Conservation (phyloP, 2,888 invertebrate genomes). For the Ophioninae sp. region DNA sequence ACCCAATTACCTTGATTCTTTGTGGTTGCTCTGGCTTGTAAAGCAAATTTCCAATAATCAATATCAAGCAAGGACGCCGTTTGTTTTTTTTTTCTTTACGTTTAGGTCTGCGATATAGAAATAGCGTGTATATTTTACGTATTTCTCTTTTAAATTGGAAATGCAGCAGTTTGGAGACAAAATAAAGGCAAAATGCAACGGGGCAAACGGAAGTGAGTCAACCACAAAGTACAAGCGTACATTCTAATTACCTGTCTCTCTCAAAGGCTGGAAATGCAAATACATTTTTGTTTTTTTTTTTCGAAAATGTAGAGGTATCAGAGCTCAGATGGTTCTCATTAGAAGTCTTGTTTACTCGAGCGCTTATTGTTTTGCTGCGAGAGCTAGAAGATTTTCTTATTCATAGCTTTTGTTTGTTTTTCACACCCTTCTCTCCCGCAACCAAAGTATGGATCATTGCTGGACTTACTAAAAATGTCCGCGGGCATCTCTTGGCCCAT, state of each 20-base stretch:
- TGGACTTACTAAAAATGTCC: constrained; percentile 75
- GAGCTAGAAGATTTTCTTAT: constrained; percentile 55
- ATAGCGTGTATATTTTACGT: background rate
- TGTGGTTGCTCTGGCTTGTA: constrained; percentile 77
- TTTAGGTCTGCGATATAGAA: constrained; percentile 9
- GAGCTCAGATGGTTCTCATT: constrained; percentile 80
- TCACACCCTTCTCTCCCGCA: constrained; percentile 80
- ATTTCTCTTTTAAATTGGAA: background rate
- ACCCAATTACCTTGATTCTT: constrained; percentile 73
- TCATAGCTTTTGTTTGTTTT: constrained; percentile 71
- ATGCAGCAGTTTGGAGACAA: background rate
- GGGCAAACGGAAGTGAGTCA: constrained; percentile 69
- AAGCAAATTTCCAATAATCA: constrained; percentile 65
- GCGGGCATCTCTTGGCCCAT: constrained; percentile 68
- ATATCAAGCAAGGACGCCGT: background rate
- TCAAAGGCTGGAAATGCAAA: constrained; percentile 80
- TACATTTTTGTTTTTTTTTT: constrained; percentile 73
- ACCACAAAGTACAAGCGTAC: constrained; percentile 80
- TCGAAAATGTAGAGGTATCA: constrained; percentile 81
- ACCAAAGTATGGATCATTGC: constrained; percentile 81
- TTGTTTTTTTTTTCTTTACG: constrained; percentile 4
- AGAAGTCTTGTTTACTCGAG: constrained; percentile 76
- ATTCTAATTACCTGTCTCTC: constrained; percentile 78
- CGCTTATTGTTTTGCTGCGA: constrained; percentile 61
- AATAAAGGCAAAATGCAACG: constrained; percentile 1